A percentile compares a stretch with the other conserved stretches of the same genome.
Conservation (phyloP, 1,140 invertebrate genomes). For the Hyles euphorbiae region DNA sequence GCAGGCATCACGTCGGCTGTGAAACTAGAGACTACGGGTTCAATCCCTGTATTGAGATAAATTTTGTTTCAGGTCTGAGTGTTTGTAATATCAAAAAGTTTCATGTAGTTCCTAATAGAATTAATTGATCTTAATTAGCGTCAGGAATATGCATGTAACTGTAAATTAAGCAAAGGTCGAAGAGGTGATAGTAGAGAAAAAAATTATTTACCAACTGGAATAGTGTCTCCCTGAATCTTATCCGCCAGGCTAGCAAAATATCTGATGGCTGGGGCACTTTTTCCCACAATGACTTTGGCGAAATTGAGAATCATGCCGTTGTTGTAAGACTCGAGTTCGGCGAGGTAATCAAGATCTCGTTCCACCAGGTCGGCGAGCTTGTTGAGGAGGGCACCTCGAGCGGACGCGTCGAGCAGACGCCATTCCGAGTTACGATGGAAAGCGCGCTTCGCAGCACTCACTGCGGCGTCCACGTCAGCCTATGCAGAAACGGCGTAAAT, state of each 20-base stretch:
- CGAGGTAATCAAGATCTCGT: constrained; percentile 79
- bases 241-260: constrained; percentile 72
- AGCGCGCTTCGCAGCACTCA: constrained; percentile 84
- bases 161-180: too few relatives aligned
- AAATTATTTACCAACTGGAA: constrained; percentile 33
- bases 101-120: too few relatives aligned
- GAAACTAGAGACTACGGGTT: too few relatives aligned
- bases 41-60: too few relatives aligned
- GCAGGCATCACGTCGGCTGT: too few relatives aligned
- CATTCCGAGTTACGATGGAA: constrained; percentile 82
- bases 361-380: constrained; percentile 83
- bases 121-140: too few relatives aligned
- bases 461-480: constrained; percentile 86
- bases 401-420: constrained; percentile 82
- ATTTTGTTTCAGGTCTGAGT: too few relatives aligned
- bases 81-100: too few relatives aligned
- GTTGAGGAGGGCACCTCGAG: constrained; percentile 66
- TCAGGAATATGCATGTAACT: too few relatives aligned
- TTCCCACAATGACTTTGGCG: constrained; percentile 77
- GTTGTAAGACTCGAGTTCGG: constrained; percentile 74
- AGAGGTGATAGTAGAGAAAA: too few relatives aligned
- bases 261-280: constrained; percentile 76
- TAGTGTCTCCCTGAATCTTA: constrained; percentile 80
- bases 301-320: constrained; percentile 62
- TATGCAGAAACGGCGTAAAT: constrained; percentile 27